These are phyloP conservation scores for Bryconaethiops microstoma DNA, from an alignment of 2,797 vertebrate genomes.

Conservation along the genomic window DNA sequence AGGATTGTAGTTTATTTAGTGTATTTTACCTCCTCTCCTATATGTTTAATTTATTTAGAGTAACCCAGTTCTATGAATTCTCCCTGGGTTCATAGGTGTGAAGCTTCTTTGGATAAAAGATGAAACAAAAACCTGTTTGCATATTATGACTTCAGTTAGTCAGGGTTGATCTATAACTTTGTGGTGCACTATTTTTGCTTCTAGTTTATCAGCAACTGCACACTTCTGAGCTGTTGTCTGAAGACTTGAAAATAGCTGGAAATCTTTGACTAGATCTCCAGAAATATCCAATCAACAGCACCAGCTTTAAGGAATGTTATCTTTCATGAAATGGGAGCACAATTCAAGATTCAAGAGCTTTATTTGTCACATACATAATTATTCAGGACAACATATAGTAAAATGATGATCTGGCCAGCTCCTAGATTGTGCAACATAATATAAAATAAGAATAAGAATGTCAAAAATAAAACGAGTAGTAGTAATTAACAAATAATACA, in stretches of 20 bases:
- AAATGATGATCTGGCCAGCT: no score
- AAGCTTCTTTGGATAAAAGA: no score
- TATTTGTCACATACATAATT: no score
- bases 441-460: no score
- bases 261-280: background rate
- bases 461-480: no score
- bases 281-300: background rate
- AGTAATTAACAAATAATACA: no score
- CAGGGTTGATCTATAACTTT: slow-evolving; percentile 1
- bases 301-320: background rate
- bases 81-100: background rate
- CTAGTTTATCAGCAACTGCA: background rate
- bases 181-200: background rate
- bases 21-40: background rate
- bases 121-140: background rate
- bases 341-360: no score
- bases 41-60: background rate
- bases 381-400: no score
- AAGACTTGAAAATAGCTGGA: background rate
- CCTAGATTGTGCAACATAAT: no score
- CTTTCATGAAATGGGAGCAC: no score
- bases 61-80: background rate
- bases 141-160: background rate
- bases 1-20: background rate
- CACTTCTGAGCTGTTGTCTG: background rate